phyloP scores from a whole-genome alignment of 2,888 invertebrate genomes.

The Oscheius sp. region DNA sequence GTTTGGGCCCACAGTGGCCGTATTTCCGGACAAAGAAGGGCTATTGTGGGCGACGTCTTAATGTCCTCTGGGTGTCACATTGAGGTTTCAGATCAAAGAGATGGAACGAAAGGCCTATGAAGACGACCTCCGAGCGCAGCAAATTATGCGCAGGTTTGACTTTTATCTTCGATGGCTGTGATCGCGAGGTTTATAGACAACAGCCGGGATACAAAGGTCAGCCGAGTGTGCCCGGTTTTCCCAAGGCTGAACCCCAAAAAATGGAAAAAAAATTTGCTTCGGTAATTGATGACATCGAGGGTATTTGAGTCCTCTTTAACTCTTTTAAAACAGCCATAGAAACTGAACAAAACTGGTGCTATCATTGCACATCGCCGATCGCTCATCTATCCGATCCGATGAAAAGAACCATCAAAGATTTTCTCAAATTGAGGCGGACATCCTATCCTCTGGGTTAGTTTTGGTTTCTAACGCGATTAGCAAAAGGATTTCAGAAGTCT shows the following conservation, averaged over 20 bases:
- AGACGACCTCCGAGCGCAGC: conserved; percentile 12
- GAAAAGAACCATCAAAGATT: conserved; percentile 52
- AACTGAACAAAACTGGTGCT: conserved; percentile 55
- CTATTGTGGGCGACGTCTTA: neutral
- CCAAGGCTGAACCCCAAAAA: conserved; percentile 1
- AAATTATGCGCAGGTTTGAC: conserved; percentile 1
- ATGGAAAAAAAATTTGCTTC: neutral
- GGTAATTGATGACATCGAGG: neutral
- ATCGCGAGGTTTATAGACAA: conserved; percentile 6
- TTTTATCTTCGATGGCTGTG: neutral
- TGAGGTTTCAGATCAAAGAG: conserved; percentile 24
- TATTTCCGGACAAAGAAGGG: neutral
- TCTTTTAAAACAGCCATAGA: neutral
- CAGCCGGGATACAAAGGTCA: neutral
- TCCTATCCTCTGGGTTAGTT: conserved; percentile 50
- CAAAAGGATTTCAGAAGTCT: conserved; percentile 43
- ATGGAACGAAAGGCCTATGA: conserved; percentile 24
- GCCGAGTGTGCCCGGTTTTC: neutral
- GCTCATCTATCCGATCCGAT: conserved; percentile 47
- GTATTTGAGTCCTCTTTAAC: neutral
- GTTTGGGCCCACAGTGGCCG: conserved; percentile 5
- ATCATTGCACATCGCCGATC: conserved; percentile 56
- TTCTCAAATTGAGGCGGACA: conserved; percentile 61
- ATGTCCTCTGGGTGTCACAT: neutral
- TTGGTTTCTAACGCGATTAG: neutral